Evolutionary conservation across 1,140 invertebrate species (phyloP).

Genomic region (Drosophila jambulina): DNA sequence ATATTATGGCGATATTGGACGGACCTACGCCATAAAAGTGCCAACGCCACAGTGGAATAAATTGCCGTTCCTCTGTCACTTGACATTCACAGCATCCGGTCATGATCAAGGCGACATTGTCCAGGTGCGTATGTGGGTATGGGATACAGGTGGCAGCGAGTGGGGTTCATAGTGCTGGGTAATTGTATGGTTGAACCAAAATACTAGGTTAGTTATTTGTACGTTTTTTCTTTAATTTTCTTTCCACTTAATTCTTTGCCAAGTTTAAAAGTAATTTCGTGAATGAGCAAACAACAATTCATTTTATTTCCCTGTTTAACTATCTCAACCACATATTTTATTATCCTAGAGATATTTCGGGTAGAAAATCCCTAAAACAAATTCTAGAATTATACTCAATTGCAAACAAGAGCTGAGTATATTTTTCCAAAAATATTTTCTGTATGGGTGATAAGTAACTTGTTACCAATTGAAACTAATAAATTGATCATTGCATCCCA

Average conservation of each 20-base stretch:
- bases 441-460: neutral
- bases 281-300: too few relatives aligned
- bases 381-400: neutral
- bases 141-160: neutral
- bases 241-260: neutral
- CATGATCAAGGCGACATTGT: conserved; percentile 93
- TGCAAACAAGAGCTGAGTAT: neutral
- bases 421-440: neutral
- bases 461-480: neutral
- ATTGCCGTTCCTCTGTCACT: conserved; percentile 93
- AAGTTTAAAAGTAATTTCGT: neutral
- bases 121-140: conserved; percentile 86
- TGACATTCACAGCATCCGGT: conserved; percentile 95
- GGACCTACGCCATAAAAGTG: conserved; percentile 91
- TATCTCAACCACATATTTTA: too few relatives aligned
- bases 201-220: neutral
- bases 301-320: too few relatives aligned
- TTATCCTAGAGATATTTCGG: too few relatives aligned
- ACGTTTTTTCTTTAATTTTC: too few relatives aligned
- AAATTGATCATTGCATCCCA: neutral
- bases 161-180: neutral
- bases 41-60: conserved; percentile 89
- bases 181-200: neutral
- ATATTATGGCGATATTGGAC: conserved; percentile 94
- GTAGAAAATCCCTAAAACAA: neutral